Evolutionary conservation across 2,797 vertebrate species (phyloP).

Genomic region (Sibirionetta formosa): DNA sequence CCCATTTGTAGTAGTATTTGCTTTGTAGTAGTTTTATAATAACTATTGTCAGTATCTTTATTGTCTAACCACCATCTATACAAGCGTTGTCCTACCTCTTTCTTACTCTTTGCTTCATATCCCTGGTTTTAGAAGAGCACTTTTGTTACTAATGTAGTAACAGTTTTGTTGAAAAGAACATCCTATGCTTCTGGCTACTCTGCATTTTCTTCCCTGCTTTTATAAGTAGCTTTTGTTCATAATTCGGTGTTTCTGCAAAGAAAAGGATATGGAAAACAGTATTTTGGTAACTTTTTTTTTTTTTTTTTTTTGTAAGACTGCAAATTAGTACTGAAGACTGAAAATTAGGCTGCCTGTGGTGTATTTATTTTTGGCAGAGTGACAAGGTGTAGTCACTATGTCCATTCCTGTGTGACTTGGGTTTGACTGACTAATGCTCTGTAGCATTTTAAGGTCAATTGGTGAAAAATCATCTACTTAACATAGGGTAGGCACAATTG

Average conservation of each 20-base stretch:
- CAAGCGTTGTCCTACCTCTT: background rate
- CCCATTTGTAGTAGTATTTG: background rate
- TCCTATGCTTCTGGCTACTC: background rate
- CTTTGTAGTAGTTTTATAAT: background rate
- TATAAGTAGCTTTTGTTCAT: background rate
- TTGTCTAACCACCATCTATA: background rate
- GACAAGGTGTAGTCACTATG: fast-evolving
- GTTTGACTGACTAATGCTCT: background rate
- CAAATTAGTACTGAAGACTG: background rate
- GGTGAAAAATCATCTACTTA: background rate
- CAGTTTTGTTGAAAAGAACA: background rate
- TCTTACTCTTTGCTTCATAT: conserved; percentile 23
- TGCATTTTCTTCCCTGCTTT: background rate
- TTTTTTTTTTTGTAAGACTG: background rate
- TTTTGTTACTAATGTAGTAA: background rate
- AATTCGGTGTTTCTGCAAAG: background rate
- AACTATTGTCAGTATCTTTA: conserved; percentile 19
- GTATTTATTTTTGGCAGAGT: background rate
- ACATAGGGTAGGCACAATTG: background rate
- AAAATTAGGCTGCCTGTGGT: background rate
- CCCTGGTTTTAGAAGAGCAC: conserved; percentile 12
- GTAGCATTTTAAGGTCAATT: background rate
- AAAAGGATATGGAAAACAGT: fast-evolving
- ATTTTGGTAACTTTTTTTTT: background rate
- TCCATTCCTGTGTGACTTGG: background rate